Evolutionary conservation across 2,888 invertebrate species (phyloP).

Genomic region (Drosophila buzzatii): DNA sequence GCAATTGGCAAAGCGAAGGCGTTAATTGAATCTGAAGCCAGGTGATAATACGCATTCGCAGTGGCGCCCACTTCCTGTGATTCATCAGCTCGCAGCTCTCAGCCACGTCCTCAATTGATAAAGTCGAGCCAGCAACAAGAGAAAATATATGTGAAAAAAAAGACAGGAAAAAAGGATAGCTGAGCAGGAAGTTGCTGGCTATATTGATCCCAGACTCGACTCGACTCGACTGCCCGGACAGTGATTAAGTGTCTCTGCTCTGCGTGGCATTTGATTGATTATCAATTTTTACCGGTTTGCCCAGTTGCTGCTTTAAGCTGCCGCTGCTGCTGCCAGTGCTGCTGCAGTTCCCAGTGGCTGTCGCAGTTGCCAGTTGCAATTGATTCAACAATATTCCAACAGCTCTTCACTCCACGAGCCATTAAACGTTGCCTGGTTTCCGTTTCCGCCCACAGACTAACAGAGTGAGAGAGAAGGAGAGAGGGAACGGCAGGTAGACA

Average conservation of each 20-base stretch:
- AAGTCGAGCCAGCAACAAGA: constrained; percentile 48
- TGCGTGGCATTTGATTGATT: constrained; percentile 73
- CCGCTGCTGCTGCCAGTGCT: not conserved
- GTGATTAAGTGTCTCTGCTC: constrained; percentile 72
- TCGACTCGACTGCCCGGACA: constrained; percentile 49
- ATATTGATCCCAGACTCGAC: constrained; percentile 28
- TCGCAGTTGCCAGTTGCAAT: constrained; percentile 17
- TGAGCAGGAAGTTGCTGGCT: constrained; percentile 30
- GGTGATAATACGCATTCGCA: constrained; percentile 40
- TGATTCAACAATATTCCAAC: constrained; percentile 63
- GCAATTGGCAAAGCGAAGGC: constrained; percentile 41
- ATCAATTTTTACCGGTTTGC: constrained; percentile 67
- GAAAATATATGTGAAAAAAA: not conserved
- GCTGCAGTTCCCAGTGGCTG: constrained; percentile 9
- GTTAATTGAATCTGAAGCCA: constrained; percentile 70
- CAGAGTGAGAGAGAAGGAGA: not conserved
- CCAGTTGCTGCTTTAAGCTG: constrained; percentile 23
- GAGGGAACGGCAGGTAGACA: not conserved
- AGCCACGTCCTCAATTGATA: constrained; percentile 62
- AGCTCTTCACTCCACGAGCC: constrained; percentile 39
- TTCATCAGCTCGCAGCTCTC: constrained; percentile 52
- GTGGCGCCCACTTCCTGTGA: constrained; percentile 56
- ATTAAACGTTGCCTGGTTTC: constrained; percentile 60
- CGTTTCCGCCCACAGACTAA: constrained; percentile 55
- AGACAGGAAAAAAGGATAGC: constrained; percentile 27